These are phyloP conservation scores for Maniola jurtina DNA, from an alignment of 1,140 invertebrate species.

Conservation along the genomic window DNA sequence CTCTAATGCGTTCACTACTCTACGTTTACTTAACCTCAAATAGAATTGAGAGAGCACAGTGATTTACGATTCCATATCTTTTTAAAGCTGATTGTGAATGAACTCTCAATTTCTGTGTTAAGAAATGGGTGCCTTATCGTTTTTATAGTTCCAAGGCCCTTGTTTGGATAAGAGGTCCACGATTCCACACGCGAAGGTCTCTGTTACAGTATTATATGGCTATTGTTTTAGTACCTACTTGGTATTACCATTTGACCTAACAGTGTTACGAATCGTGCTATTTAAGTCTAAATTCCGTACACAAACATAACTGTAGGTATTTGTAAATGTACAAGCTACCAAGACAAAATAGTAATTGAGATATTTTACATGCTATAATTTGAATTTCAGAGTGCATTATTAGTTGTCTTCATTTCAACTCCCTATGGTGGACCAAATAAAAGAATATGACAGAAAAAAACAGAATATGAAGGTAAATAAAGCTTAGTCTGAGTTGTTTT, in stretches of 20 bases:
- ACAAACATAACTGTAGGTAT: neutral
- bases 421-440: no score
- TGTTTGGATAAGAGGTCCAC: conserved; percentile 9
- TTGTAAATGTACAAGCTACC: neutral
- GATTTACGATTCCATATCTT: conserved; percentile 51
- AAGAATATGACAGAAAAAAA: no score
- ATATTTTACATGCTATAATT: no score
- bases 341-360: no score
- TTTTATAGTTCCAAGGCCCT: conserved; percentile 18
- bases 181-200: conserved; percentile 2
- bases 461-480: no score
- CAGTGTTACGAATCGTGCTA: conserved; percentile 4
- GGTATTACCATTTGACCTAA: conserved; percentile 10
- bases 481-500: no score
- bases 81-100: conserved; percentile 45
- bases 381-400: no score
- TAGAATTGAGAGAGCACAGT: conserved; percentile 39
- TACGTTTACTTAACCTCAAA: conserved; percentile 39
- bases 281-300: neutral
- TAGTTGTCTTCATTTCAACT: no score
- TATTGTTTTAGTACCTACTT: conserved; percentile 14
- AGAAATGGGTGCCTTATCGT: conserved; percentile 19
- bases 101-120: conserved; percentile 41
- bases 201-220: conserved; percentile 1
- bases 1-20: conserved; percentile 22